Conservation (phyloP, 2,888 invertebrate species). For the Drosophila niveifrons region DNA sequence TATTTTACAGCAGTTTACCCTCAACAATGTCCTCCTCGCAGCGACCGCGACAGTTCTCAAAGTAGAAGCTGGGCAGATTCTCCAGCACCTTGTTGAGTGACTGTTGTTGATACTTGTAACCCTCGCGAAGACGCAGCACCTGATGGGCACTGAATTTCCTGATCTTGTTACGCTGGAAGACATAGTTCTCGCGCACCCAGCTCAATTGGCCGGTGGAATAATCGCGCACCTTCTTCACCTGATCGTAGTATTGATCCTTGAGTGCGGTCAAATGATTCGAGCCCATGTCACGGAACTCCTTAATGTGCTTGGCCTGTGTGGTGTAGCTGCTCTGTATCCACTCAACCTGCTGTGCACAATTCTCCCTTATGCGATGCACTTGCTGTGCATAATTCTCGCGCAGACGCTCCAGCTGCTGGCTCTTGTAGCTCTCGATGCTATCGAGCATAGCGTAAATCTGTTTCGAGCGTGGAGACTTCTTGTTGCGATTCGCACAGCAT, state of each 20-base stretch:
- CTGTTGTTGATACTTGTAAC: conserved; percentile 98
- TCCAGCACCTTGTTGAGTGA: conserved; percentile 97
- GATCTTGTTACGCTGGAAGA: conserved; percentile 97
- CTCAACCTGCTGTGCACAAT: conserved; percentile 97
- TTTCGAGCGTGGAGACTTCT: conserved; percentile 91
- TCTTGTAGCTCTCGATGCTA: conserved; percentile 95
- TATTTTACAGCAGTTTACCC: conserved; percentile 67
- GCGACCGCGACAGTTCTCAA: conserved; percentile 96
- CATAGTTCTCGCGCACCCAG: conserved; percentile 97
- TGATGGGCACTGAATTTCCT: conserved; percentile 97
- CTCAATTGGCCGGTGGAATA: conserved; percentile 96
- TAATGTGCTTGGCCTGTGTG: conserved; percentile 93
- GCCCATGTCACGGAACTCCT: conserved; percentile 96
- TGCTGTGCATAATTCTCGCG: conserved; percentile 97
- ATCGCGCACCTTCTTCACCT: conserved; percentile 96
- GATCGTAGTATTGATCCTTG: conserved; percentile 96
- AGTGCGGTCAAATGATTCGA: conserved; percentile 94
- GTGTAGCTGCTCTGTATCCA: conserved; percentile 97
- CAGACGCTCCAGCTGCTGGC: conserved; percentile 94
- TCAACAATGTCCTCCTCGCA: conserved; percentile 86
- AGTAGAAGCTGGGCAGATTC: conserved; percentile 94
- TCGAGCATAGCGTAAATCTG: conserved; percentile 95
- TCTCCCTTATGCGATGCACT: conserved; percentile 96
- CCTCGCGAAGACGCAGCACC: conserved; percentile 94
- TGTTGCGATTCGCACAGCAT: conserved; percentile 90